Evolutionary conservation across 1,140 invertebrate species (phyloP), one percentile per base, ranked within the genome.

Genomic region (Ceratoteleas bidentatus): DNA sequence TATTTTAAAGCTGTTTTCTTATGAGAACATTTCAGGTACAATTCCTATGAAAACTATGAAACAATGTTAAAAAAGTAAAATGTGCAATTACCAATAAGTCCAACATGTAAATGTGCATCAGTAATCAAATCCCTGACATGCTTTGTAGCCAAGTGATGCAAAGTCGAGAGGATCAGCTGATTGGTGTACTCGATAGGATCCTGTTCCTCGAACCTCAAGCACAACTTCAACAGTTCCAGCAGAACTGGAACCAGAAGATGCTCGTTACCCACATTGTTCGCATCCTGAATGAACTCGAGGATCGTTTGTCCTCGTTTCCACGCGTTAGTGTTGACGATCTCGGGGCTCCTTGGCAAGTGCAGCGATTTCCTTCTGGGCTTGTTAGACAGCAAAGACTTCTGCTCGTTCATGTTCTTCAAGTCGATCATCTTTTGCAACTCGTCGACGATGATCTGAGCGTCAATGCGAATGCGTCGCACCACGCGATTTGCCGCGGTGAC

Each of bases 171-270:
- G 15, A 97, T 92, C 9, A 98, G 88, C 86, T 99, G 97, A 89
- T 98, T 98, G 0, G 95, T 93, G 86, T 98, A 98, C 88, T 98
- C 97, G 0, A 96, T 93, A n/a, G 94, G 93, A 15, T 94, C 94
- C 83, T 97, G 96, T 83, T 96, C 95, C 82, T 98, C 96, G 70
- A 97, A 94, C 65, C 94, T 93, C 66, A 97, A 92, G 86, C 95
- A 97, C 80, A 94, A 94, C 79, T 95, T 94, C 6, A 99, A 87
- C n/a, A 98, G 87, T 60, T 95, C 94, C 84, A 98, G 98, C 4
- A 98, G 88, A n/a, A 94, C 83, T 0, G 94, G 93, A 6, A 98
- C 91, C 3, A 98, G 91, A 0, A 93, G 62, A 15, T 94, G 90
- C 32, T 94, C 92, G 79, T 95, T 94, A 0, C 93, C 86, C 0